These are phyloP conservation scores for Notolabrus celidotus DNA, from an alignment of 2,797 vertebrate genomes.

Conservation along the genomic window DNA sequence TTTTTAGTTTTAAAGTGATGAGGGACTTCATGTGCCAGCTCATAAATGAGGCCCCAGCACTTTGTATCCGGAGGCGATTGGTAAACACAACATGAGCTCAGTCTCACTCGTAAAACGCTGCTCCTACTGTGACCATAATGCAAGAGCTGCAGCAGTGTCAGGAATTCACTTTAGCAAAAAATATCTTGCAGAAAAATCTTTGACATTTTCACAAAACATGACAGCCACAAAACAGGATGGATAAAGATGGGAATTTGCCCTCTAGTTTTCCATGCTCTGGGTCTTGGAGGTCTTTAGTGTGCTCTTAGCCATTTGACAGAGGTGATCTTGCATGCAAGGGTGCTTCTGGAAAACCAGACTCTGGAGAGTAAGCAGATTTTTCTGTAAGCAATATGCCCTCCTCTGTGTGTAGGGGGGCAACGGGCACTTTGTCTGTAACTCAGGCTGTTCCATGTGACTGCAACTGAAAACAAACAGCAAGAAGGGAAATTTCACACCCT, in stretches of 20 bases:
- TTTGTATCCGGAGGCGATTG: constrained; percentile 63
- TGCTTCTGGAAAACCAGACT: constrained; percentile 57
- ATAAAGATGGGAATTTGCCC: background rate
- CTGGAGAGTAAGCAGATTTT: constrained; percentile 67
- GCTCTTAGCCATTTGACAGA: constrained; percentile 32
- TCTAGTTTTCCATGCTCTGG: background rate
- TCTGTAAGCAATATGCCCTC: constrained; percentile 62
- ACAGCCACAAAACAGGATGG: constrained; percentile 8
- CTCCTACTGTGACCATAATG: constrained; percentile 48
- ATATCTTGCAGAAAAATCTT: background rate
- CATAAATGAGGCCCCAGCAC: constrained; percentile 72
- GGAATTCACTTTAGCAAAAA: constrained; percentile 18
- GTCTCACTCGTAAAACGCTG: constrained; percentile 61
- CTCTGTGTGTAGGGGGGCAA: constrained; percentile 40
- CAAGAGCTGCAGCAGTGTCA: constrained; percentile 35
- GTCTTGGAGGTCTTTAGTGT: constrained; percentile 19
- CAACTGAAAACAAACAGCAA: constrained; percentile 73
- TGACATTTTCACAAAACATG: background rate
- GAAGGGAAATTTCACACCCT: constrained; percentile 72
- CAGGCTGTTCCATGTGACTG: constrained; percentile 66
- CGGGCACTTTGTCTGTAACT: constrained; percentile 62
- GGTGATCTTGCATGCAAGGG: constrained; percentile 60
- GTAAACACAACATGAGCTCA: constrained; percentile 73
- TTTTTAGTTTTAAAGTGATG: constrained; percentile 61
- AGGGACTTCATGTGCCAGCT: constrained; percentile 66